Percentiles rank a stretch among this genome's conserved stretches.
Evolutionary conservation across 2,888 invertebrate species (phyloP).

Genomic region (Lithophane leautieri): DNA sequence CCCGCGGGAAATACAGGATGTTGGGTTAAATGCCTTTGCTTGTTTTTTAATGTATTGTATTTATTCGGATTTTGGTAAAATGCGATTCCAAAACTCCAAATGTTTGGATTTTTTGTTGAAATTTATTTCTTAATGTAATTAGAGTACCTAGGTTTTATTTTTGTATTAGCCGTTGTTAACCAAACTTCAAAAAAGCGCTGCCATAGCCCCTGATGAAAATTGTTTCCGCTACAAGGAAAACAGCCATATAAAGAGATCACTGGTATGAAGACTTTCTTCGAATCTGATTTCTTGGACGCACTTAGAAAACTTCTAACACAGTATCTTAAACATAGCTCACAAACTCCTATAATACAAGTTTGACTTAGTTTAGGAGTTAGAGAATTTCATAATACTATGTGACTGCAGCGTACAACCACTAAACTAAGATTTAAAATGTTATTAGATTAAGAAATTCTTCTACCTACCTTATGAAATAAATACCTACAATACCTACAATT

Average conservation of each 20-base stretch:
- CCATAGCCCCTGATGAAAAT: background rate
- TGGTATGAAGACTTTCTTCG: background rate
- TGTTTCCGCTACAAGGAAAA: no score
- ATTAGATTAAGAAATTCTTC: no score
- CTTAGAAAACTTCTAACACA: background rate
- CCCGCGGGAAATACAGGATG: constrained; percentile 19
- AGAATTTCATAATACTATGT: no score
- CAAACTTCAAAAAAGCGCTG: background rate
- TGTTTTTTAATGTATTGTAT: background rate
- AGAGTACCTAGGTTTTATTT: background rate
- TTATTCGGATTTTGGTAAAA: background rate
- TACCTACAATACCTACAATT: no score
- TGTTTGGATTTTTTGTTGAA: background rate
- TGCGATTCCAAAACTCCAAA: background rate
- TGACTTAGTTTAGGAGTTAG: no score
- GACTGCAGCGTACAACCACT: no score
- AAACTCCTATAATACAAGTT: no score
- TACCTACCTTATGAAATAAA: no score
- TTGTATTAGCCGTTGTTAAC: background rate
- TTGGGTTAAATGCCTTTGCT: background rate
- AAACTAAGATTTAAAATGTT: no score
- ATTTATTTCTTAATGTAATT: background rate
- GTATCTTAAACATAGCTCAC: background rate
- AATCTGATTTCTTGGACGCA: background rate
- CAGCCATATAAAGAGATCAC: background rate